phyloP scores from a whole-genome alignment of 2,888 invertebrate species.

The Lepidocyrtoides sp. region DNA sequence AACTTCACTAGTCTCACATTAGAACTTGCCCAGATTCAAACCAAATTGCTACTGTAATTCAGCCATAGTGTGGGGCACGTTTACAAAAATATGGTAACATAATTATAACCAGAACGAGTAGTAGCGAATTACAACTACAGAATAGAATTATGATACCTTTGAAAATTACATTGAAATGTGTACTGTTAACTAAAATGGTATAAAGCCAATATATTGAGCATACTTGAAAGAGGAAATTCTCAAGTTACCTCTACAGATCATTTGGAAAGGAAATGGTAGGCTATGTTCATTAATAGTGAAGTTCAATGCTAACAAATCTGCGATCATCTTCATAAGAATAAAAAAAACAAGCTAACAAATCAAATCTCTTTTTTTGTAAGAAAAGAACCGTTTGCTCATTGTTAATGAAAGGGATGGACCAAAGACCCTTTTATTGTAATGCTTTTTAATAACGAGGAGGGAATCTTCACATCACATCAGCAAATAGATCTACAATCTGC shows the following conservation, averaged over 20 bases:
- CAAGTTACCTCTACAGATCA: background rate
- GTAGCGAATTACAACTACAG: too few relatives aligned
- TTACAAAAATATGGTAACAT: background rate
- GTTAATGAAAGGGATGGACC: background rate
- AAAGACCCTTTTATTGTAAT: background rate
- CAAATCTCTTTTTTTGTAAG: background rate
- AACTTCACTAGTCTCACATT: background rate
- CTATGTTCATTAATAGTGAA: slow-evolving; percentile 22
- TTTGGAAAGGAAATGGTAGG: background rate
- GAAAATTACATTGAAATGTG: too few relatives aligned
- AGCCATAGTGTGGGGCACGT: too few relatives aligned
- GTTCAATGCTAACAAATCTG: slow-evolving; percentile 56
- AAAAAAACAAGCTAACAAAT: background rate
- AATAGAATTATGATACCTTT: too few relatives aligned
- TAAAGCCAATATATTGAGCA: too few relatives aligned
- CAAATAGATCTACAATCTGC: background rate
- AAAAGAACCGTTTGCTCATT: background rate
- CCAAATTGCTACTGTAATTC: background rate
- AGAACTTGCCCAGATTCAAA: slow-evolving; percentile 3
- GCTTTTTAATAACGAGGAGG: background rate
- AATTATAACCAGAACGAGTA: background rate
- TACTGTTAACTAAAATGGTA: too few relatives aligned
- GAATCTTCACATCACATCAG: slow-evolving; percentile 9
- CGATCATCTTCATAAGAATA: background rate
- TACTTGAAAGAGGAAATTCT: too few relatives aligned